A percentile compares a stretch with the other conserved stretches of the same genome.
phyloP scores from a whole-genome alignment of 2,888 invertebrate species.

The Vanessa cardui region DNA sequence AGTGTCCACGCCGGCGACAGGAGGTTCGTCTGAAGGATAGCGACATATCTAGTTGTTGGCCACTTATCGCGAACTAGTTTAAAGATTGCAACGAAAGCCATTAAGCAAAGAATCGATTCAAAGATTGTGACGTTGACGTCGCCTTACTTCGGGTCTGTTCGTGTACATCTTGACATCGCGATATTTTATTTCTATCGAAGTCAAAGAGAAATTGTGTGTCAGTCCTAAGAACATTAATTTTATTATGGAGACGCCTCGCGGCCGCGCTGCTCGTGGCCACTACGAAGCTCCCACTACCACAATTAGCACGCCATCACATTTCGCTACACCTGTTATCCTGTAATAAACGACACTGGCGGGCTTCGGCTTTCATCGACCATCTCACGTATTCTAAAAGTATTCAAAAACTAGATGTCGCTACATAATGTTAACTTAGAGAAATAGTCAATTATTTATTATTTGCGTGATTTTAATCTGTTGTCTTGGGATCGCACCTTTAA shows the following conservation, averaged over 20 bases:
- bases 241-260: slow-evolving; percentile 30
- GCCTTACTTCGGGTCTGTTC: slow-evolving; percentile 25
- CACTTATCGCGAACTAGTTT: slow-evolving; percentile 28
- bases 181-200: slow-evolving; percentile 14
- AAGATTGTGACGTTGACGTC: slow-evolving; percentile 23
- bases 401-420: too few relatives aligned
- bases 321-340: slow-evolving; percentile 37
- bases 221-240: slow-evolving; percentile 30
- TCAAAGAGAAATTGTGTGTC: slow-evolving; percentile 27
- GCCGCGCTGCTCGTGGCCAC: slow-evolving; percentile 22
- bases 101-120: neutral
- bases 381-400: slow-evolving; percentile 10
- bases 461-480: too few relatives aligned
- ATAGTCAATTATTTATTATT: too few relatives aligned
- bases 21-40: slow-evolving; percentile 25
- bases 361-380: slow-evolving; percentile 12
- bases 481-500: too few relatives aligned
- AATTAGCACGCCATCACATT: slow-evolving; percentile 37
- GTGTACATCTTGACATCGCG: slow-evolving; percentile 24
- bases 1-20: slow-evolving; percentile 18
- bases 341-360: slow-evolving; percentile 28
- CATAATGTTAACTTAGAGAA: too few relatives aligned
- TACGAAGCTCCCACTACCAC: slow-evolving; percentile 30
- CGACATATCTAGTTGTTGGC: slow-evolving; percentile 25
- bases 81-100: slow-evolving; percentile 8